phyloP scores from a whole-genome alignment of 1,140 invertebrate genomes.

The Penaeus vannamei region DNA sequence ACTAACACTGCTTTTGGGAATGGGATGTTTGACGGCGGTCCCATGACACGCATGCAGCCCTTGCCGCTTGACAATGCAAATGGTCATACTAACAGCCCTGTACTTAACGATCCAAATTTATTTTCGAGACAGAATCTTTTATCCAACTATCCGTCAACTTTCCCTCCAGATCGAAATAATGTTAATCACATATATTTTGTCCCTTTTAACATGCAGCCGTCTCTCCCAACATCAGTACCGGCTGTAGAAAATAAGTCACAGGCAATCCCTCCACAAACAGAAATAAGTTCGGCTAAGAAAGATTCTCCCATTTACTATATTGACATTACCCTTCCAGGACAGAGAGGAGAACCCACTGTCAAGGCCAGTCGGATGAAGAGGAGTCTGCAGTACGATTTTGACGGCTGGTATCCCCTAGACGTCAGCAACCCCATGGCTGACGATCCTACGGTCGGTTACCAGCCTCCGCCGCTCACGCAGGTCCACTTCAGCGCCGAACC shows the following conservation, averaged over 20 bases:
- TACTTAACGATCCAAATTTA: neutral
- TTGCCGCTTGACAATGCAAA: neutral
- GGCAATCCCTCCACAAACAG: neutral
- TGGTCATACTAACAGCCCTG: neutral
- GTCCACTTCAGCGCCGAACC: constrained; percentile 66
- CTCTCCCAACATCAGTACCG: neutral
- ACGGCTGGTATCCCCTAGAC: constrained; percentile 66
- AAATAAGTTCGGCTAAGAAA: neutral
- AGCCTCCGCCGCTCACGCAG: constrained; percentile 59
- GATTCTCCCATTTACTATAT: constrained; percentile 61
- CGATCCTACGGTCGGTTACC: constrained; percentile 63
- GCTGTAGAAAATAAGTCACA: neutral
- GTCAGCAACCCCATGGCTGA: constrained; percentile 65
- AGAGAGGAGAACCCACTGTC: constrained; percentile 32
- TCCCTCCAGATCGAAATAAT: constrained; percentile 23
- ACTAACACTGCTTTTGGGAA: constrained; percentile 40
- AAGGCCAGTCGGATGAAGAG: constrained; percentile 35
- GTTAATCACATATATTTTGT: constrained; percentile 54
- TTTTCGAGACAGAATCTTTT: constrained; percentile 26
- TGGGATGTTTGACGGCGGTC: constrained; percentile 27
- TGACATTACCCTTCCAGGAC: constrained; percentile 68
- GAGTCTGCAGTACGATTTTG: constrained; percentile 53
- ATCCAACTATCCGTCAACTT: neutral
- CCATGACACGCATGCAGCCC: constrained; percentile 19
- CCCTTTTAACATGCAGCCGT: constrained; percentile 25